Conservation (phyloP, 2,888 invertebrate genomes). For the Tanypteryx hageni region DNA sequence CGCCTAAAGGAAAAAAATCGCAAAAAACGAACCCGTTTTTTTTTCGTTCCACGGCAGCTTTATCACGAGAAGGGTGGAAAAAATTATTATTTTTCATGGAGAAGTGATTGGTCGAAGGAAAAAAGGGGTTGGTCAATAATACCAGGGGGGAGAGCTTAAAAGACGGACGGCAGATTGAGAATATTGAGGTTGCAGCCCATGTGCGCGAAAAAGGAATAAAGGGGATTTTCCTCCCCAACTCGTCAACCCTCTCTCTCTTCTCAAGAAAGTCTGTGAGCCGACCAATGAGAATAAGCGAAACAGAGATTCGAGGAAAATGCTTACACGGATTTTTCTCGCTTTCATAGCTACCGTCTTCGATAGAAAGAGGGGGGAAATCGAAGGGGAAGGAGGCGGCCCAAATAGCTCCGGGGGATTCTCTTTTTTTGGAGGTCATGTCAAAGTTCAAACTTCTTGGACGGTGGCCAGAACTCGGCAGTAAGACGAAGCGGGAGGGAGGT, state of each 20-base stretch:
- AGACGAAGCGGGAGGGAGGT: constrained; percentile 4
- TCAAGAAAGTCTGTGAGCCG: no score
- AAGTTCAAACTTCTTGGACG: constrained; percentile 46
- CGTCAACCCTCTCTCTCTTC: no score
- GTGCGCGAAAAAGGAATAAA: neutral
- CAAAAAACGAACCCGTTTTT: neutral
- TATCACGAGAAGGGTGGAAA: neutral
- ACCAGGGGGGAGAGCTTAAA: neutral
- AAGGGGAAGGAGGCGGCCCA: neutral
- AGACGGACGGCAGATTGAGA: neutral
- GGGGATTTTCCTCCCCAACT: neutral
- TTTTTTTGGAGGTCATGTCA: neutral
- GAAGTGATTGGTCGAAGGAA: neutral
- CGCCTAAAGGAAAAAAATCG: neutral
- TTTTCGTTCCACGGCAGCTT: neutral
- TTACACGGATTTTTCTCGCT: constrained; percentile 2
- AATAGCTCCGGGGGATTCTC: constrained; percentile 22
- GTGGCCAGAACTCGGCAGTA: constrained; percentile 11
- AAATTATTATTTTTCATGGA: neutral
- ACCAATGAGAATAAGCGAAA: neutral
- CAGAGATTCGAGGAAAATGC: neutral
- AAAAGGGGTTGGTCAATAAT: neutral
- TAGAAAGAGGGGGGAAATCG: neutral
- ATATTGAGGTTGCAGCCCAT: neutral
- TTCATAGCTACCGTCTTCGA: neutral